These are phyloP conservation scores for Lordiphosa andalusiaca DNA, from an alignment of 2,888 invertebrate genomes.

Conservation along the genomic window DNA sequence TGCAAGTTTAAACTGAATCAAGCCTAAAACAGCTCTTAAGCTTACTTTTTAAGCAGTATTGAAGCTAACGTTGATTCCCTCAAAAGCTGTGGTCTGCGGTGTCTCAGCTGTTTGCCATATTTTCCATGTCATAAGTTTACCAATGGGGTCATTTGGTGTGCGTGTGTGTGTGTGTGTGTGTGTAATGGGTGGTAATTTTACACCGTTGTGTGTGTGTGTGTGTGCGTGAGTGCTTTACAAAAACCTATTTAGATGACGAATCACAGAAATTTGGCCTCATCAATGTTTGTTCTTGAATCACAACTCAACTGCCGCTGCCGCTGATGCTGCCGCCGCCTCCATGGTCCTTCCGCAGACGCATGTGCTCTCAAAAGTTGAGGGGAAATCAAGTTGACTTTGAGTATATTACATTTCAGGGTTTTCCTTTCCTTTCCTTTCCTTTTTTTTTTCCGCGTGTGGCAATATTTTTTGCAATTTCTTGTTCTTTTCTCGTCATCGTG, in stretches of 20 bases:
- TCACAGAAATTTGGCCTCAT: constrained; percentile 74
- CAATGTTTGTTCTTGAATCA: constrained; percentile 64
- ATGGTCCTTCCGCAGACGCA: not conserved
- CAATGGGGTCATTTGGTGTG: constrained; percentile 14
- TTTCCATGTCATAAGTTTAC: constrained; percentile 28
- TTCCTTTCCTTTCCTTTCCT: constrained; percentile 28
- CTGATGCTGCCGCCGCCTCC: not conserved
- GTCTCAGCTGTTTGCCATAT: constrained; percentile 22
- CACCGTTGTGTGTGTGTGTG: constrained; percentile 24
- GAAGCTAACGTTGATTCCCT: no score
- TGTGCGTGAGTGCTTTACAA: constrained; percentile 25
- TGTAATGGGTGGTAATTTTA: constrained; percentile 61
- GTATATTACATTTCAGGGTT: constrained; percentile 69
- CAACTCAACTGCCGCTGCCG: constrained; percentile 29
- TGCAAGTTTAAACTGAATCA: no score
- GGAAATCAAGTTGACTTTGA: constrained; percentile 36
- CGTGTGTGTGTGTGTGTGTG: constrained; percentile 45
- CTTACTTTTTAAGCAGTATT: no score
- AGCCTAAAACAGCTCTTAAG: no score
- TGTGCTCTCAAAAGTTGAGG: constrained; percentile 11
- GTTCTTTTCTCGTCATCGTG: constrained; percentile 68
- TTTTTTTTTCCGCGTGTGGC: constrained; percentile 1
- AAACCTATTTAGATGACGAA: constrained; percentile 75
- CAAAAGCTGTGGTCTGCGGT: not conserved
- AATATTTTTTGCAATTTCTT: constrained; percentile 60